Percentiles rank a stretch among this genome's conserved stretches.
These are phyloP conservation scores for Cinclus mexicanus DNA, from an alignment of 2,113 vertebrate genomes.

Conservation along the genomic window DNA sequence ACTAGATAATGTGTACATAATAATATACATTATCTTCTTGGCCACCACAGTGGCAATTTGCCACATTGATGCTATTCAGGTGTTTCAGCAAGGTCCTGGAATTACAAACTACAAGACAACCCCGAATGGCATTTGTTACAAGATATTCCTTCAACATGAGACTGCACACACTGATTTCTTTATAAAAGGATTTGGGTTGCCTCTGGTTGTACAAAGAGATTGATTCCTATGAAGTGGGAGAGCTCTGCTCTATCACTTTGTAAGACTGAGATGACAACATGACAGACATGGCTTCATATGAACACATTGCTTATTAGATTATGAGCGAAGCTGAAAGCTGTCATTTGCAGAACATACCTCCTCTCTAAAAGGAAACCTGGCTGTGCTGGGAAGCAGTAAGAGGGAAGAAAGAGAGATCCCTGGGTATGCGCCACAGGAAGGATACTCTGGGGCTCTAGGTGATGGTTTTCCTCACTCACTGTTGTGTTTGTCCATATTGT, in stretches of 20 bases:
- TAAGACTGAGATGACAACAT: neutral
- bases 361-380: neutral
- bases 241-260: neutral
- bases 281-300: neutral
- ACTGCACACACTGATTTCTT: neutral
- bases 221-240: slow-evolving; percentile 19
- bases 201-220: slow-evolving; percentile 35
- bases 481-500: neutral
- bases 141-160: neutral
- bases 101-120: neutral
- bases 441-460: neutral
- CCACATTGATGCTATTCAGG: neutral
- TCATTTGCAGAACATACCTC: neutral
- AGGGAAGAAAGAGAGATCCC: neutral
- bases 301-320: slow-evolving; percentile 31
- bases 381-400: neutral
- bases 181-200: slow-evolving; percentile 25
- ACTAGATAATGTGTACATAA: neutral
- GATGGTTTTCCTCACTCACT: neutral
- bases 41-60: neutral
- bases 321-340: neutral
- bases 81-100: neutral
- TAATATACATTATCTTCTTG: neutral
- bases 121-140: neutral
- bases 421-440: neutral